Conservation (phyloP, 2,113 vertebrate genomes). For the Ctenodactylus gundi region DNA sequence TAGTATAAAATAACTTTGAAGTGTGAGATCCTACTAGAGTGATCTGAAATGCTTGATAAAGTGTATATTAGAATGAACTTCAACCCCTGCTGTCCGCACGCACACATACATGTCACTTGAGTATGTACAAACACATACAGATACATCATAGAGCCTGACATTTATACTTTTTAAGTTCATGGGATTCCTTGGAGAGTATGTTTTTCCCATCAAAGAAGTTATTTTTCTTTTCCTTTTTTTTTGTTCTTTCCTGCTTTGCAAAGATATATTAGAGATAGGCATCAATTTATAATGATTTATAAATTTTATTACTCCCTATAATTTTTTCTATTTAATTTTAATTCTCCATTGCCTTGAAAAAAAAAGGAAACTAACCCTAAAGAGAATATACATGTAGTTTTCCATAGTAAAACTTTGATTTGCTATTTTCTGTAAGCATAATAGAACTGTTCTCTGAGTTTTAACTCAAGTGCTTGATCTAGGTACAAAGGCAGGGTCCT, state of each 20-base stretch:
- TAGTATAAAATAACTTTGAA: background rate
- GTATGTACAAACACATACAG: background rate
- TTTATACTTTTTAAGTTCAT: constrained; percentile 1
- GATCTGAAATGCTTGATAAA: constrained; percentile 18
- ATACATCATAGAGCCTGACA: background rate
- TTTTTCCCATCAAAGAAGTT: background rate
- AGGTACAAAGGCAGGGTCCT: background rate
- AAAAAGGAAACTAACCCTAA: background rate
- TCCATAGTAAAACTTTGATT: background rate
- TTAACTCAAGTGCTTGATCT: background rate
- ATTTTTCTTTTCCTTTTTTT: background rate
- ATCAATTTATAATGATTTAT: background rate
- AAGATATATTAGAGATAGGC: background rate
- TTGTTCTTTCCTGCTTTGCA: too few species aligned
- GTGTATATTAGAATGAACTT: background rate
- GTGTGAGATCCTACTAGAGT: background rate
- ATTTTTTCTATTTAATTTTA: background rate
- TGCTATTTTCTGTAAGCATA: background rate
- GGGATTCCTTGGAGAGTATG: background rate
- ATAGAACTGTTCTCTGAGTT: background rate
- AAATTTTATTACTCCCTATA: background rate
- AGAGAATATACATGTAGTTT: background rate
- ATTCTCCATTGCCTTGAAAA: background rate
- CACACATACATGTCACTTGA: background rate
- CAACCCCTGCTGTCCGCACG: background rate